These are phyloP conservation scores for Galeopterus variegatus DNA, from an alignment of 2,113 vertebrate genomes.

Conservation along the genomic window DNA sequence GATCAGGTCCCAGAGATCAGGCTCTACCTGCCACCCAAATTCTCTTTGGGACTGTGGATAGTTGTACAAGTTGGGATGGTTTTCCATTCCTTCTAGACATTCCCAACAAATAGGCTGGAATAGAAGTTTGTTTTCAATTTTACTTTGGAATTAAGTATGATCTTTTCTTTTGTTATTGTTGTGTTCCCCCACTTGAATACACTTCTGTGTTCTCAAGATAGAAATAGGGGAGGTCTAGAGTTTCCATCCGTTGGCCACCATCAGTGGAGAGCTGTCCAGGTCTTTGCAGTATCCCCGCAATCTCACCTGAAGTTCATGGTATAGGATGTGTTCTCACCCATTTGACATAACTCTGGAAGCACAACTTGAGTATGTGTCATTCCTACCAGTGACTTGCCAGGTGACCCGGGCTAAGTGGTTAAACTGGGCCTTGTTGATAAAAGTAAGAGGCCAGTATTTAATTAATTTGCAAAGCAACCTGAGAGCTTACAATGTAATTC, in stretches of 20 bases:
- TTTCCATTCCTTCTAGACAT: neutral
- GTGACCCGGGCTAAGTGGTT: neutral
- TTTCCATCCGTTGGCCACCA: neutral
- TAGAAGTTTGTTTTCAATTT: neutral
- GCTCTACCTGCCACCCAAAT: neutral
- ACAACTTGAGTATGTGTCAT: neutral
- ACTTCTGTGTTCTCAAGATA: neutral
- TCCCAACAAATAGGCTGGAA: neutral
- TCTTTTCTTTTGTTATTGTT: neutral
- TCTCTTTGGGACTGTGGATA: neutral
- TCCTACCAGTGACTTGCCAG: neutral
- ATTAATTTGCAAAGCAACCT: neutral
- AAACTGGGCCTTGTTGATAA: neutral
- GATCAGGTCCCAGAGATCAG: neutral
- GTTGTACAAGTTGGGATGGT: neutral
- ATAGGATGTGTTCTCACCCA: neutral
- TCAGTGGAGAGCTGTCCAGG: neutral
- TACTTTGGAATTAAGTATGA: slow-evolving; percentile 11
- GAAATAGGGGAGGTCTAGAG: neutral
- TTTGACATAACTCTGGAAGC: neutral
- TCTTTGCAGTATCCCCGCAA: neutral
- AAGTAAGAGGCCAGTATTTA: neutral
- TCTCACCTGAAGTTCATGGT: neutral
- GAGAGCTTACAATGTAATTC: neutral
- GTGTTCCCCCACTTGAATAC: neutral